Conservation (phyloP, 2,888 invertebrate species). For the Taenaris catops region DNA sequence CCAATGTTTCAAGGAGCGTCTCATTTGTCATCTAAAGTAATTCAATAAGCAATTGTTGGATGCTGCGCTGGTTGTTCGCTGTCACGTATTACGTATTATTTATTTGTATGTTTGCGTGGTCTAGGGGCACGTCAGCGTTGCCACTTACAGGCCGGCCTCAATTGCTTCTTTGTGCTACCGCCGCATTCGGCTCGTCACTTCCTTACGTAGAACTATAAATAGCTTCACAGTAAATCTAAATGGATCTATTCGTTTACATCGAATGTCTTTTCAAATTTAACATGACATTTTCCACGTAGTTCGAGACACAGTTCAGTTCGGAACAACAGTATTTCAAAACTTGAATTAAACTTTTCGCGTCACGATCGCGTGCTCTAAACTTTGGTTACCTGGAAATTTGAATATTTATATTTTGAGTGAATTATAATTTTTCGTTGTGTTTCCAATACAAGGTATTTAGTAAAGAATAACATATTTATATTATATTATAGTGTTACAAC, state of each 20-base stretch:
- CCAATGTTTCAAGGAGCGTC: constrained; percentile 7
- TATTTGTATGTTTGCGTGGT: constrained; percentile 24
- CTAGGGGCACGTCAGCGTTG: constrained; percentile 32
- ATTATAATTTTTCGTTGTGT: no score
- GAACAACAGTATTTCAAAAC: constrained; percentile 23
- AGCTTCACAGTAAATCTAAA: constrained; percentile 43
- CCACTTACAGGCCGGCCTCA: constrained; percentile 49
- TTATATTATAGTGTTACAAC: no score
- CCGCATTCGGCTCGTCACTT: constrained; percentile 43
- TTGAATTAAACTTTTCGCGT: constrained; percentile 19
- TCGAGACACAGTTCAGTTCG: constrained; percentile 17
- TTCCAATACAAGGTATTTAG: no score
- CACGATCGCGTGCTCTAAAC: constrained; percentile 16
- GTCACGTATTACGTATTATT: constrained; percentile 26
- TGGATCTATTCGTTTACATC: constrained; percentile 22
- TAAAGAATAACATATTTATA: no score
- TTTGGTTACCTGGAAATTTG: constrained; percentile 15
- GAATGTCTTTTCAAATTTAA: constrained; percentile 15
- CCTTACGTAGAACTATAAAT: constrained; percentile 53
- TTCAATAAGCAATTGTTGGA: constrained; percentile 19
- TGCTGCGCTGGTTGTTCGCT: constrained; percentile 19
- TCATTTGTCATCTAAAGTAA: constrained; percentile 15
- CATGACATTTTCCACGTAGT: constrained; percentile 16
- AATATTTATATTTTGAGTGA: constrained; percentile 18
- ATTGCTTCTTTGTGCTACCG: constrained; percentile 55